These are phyloP conservation scores for Python bivittatus DNA, from an alignment of 2,113 vertebrate genomes.

Conservation along the genomic window DNA sequence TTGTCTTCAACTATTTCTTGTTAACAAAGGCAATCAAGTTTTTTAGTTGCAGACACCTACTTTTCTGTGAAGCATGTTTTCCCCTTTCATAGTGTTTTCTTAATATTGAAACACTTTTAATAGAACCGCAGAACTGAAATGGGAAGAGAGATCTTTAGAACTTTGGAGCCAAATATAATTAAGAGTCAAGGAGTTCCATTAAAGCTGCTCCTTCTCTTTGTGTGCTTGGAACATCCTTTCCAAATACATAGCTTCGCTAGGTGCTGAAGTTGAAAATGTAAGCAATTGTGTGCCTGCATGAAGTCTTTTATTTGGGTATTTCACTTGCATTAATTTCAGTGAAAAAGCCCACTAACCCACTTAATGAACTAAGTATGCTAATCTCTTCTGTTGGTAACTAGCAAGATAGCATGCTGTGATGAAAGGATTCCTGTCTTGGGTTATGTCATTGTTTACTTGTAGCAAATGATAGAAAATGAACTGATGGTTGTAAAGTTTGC, in stretches of 20 bases:
- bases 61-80: constrained; percentile 47
- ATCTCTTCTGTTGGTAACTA: constrained; percentile 62
- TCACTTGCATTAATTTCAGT: constrained; percentile 58
- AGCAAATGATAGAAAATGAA: constrained; percentile 61
- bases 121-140: constrained; percentile 67
- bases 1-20: constrained; percentile 58
- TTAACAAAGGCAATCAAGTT: constrained; percentile 45
- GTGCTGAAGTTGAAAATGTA: constrained; percentile 69
- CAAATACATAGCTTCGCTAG: constrained; percentile 63
- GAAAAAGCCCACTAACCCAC: constrained; percentile 59
- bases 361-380: constrained; percentile 53
- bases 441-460: constrained; percentile 60
- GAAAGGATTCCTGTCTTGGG: constrained; percentile 51
- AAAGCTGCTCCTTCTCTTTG: constrained; percentile 49
- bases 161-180: constrained; percentile 73
- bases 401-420: constrained; percentile 64
- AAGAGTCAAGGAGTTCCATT: constrained; percentile 69
- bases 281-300: constrained; percentile 49
- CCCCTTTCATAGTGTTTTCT: constrained; percentile 55
- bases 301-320: constrained; percentile 65
- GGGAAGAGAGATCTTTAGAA: constrained; percentile 66
- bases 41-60: constrained; percentile 60
- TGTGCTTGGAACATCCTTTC: constrained; percentile 52
- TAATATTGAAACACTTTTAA: constrained; percentile 59
- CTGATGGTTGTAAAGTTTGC: constrained; percentile 58